Percentiles rank a stretch among this genome's conserved stretches.
phyloP scores from a whole-genome alignment of 2,113 vertebrate genomes.

The Notechis scutatus region DNA sequence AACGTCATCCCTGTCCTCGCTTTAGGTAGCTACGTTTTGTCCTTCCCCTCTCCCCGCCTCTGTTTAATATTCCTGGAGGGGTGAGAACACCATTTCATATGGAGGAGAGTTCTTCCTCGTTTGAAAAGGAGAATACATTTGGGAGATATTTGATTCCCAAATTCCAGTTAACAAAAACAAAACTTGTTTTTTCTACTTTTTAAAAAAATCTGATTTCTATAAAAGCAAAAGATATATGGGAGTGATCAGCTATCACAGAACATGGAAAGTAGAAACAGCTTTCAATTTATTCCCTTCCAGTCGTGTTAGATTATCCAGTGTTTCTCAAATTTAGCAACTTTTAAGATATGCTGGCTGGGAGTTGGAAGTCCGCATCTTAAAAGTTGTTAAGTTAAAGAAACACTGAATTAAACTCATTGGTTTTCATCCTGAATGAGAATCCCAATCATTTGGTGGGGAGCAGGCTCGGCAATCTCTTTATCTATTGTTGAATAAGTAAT shows the following conservation, averaged over 20 bases:
- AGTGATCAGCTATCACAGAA: background rate
- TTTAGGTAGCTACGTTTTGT: background rate
- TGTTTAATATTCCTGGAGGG: background rate
- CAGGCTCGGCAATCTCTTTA: background rate
- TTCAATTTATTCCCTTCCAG: background rate
- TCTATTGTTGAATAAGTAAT: background rate
- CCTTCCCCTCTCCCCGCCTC: background rate
- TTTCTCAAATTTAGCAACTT: background rate
- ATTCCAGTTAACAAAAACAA: background rate
- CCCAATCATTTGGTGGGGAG: background rate
- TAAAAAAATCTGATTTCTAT: background rate
- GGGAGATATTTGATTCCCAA: background rate
- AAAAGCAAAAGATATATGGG: background rate
- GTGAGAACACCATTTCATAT: too few relatives aligned
- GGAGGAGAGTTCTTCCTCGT: background rate
- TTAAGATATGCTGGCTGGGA: background rate
- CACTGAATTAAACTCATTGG: background rate
- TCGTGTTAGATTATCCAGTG: background rate
- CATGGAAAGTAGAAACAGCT: background rate
- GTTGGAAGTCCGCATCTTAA: background rate
- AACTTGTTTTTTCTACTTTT: background rate
- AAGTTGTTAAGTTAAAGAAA: background rate
- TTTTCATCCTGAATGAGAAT: background rate
- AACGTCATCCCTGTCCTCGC: background rate
- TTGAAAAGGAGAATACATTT: background rate